Conservation (phyloP, 2,797 vertebrate genomes). For the Alauda arvensis region DNA sequence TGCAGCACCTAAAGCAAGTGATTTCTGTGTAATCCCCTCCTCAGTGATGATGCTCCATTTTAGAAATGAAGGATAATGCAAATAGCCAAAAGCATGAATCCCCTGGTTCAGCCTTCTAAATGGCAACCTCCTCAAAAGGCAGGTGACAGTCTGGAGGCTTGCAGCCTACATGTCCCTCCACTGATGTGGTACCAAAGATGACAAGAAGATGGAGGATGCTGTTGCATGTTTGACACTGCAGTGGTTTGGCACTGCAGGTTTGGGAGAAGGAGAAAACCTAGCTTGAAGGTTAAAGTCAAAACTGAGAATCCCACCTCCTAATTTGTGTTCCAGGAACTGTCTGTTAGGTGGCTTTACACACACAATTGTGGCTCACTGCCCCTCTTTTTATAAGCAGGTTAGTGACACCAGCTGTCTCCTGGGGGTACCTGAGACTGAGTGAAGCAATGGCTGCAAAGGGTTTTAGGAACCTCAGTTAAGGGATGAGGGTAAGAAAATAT, state of each 20-base stretch:
- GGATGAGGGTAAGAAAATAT: not conserved
- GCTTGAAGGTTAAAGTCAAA: not conserved
- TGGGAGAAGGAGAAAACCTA: not conserved
- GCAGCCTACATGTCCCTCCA: not conserved
- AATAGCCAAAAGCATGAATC: not conserved
- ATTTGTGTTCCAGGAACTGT: not conserved
- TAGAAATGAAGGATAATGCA: not conserved
- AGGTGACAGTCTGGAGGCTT: not conserved
- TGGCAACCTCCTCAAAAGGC: not conserved
- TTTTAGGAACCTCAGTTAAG: not conserved
- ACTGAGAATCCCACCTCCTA: not conserved
- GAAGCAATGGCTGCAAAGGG: not conserved
- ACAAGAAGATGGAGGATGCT: slow-evolving; percentile 4
- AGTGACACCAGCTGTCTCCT: not conserved
- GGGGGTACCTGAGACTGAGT: not conserved
- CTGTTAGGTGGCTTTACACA: not conserved
- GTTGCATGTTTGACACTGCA: not conserved
- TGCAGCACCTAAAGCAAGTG: not conserved
- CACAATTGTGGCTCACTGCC: not conserved
- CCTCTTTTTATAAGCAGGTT: not conserved
- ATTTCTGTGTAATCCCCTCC: not conserved
- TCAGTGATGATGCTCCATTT: not conserved
- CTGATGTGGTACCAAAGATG: not conserved
- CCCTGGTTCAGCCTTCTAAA: not conserved
- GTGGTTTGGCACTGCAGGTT: slow-evolving; percentile 16